Evolutionary conservation across 64 coral and sea anemone species (phyloP).

Genomic region (Pachyseris speciosa): DNA sequence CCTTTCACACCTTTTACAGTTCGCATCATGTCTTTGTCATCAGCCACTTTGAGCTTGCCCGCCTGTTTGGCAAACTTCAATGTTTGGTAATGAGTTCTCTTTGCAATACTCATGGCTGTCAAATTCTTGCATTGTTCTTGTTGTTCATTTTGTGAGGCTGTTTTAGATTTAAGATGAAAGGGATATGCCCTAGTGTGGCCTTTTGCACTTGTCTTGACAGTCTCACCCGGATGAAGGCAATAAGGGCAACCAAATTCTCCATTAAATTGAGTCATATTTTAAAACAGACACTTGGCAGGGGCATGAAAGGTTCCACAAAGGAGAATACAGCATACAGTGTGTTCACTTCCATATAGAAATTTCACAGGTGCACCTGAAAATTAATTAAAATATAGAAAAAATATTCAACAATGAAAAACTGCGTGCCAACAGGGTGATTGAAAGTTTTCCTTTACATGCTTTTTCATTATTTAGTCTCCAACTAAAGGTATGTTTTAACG

Average conservation of each 20-base stretch:
- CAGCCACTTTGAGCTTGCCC: neutral
- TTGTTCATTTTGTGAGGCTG: conserved; percentile 5
- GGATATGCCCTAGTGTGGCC: conserved; percentile 39
- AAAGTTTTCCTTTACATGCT: too few species aligned
- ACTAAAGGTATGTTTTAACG: too few species aligned
- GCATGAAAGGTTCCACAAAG: conserved; percentile 55
- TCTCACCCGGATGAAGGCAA: conserved; percentile 24
- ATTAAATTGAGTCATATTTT: conserved; percentile 55
- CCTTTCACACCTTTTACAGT: conserved; percentile 48
- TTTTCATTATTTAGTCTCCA: too few species aligned
- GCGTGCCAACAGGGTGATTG: too few species aligned
- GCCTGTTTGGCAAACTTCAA: conserved; percentile 19
- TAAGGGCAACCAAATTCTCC: conserved; percentile 61
- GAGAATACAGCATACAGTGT: conserved; percentile 21
- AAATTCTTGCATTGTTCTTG: neutral
- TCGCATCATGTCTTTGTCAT: neutral
- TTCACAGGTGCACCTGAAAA: too few species aligned
- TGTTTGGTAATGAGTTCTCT: conserved; percentile 10
- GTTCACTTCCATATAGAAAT: too few species aligned
- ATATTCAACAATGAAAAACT: too few species aligned
- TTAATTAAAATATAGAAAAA: too few species aligned
- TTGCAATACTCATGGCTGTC: neutral
- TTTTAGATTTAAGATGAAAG: neutral
- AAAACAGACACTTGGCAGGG: conserved; percentile 56
- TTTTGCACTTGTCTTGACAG: conserved; percentile 59